Percentiles rank a stretch among this genome's conserved stretches.
These are phyloP conservation scores for Leptopterna dolabrata DNA, from an alignment of 2,888 invertebrate species.

Conservation along the genomic window DNA sequence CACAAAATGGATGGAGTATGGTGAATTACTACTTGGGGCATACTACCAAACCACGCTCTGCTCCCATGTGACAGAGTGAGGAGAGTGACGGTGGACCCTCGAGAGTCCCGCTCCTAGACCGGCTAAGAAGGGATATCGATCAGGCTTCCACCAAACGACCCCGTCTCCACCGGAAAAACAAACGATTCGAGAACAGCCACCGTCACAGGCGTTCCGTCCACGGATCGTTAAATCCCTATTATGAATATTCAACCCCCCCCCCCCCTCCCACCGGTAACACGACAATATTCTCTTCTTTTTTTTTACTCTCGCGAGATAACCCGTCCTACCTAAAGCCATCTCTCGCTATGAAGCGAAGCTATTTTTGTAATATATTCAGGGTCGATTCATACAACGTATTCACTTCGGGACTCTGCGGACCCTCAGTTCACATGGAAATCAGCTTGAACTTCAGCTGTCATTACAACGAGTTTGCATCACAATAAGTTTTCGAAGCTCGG, in stretches of 20 bases:
- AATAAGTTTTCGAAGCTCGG: slow-evolving; percentile 1
- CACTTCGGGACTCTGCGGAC: neutral
- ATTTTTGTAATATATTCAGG: slow-evolving; percentile 42
- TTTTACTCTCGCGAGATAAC: neutral
- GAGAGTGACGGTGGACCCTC: too few relatives aligned
- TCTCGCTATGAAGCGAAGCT: neutral
- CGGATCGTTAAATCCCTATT: neutral
- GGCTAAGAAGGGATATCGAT: too few relatives aligned
- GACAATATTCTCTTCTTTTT: neutral
- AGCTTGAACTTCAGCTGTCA: slow-evolving; percentile 46
- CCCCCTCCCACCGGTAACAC: neutral
- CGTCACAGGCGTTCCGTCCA: slow-evolving; percentile 17
- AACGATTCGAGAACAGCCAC: too few relatives aligned
- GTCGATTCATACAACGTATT: slow-evolving; percentile 44
- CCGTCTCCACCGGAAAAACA: too few relatives aligned
- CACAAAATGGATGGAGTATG: too few relatives aligned
- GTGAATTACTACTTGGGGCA: too few relatives aligned
- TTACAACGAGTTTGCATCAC: slow-evolving; percentile 52
- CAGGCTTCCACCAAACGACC: too few relatives aligned
- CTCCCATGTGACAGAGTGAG: too few relatives aligned
- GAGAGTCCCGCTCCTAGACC: too few relatives aligned
- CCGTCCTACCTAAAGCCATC: neutral
- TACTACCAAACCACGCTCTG: too few relatives aligned
- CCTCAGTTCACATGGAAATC: slow-evolving; percentile 50
- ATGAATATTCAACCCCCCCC: slow-evolving; percentile 17